These are phyloP conservation scores for Passer domesticus DNA, from an alignment of 2,113 vertebrate genomes.

Conservation along the genomic window DNA sequence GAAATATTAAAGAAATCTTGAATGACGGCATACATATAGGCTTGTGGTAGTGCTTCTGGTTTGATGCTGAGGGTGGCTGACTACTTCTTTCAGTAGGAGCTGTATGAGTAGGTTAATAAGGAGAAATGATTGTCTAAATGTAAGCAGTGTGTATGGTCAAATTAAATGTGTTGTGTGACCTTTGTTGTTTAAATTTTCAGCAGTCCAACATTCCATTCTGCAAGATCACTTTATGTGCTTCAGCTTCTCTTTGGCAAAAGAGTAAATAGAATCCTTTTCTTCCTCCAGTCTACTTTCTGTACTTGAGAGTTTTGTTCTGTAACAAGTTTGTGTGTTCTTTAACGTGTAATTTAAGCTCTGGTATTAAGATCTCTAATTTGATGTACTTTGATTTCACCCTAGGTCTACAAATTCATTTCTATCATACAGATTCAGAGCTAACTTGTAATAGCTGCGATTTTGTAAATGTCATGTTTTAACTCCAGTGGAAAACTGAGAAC, in stretches of 20 bases:
- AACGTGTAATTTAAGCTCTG: neutral
- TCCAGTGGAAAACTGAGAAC: neutral
- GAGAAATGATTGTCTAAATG: neutral
- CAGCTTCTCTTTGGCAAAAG: neutral
- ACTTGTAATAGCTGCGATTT: slow-evolving; percentile 2
- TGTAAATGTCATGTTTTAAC: neutral
- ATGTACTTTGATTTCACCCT: neutral
- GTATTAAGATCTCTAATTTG: neutral
- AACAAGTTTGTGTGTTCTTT: neutral
- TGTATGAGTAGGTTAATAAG: neutral
- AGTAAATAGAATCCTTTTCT: neutral
- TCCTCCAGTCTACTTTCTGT: neutral
- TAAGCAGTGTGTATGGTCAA: neutral
- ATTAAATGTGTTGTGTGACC: neutral
- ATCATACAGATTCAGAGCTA: neutral
- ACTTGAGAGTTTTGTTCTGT: neutral
- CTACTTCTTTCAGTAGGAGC: neutral
- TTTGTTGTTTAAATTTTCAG: neutral
- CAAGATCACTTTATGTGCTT: neutral
- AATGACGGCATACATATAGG: neutral
- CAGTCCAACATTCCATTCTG: neutral
- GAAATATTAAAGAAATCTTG: neutral
- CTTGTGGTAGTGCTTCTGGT: neutral
- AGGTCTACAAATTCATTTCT: neutral
- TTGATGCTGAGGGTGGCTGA: neutral